These are phyloP conservation scores for Tamandua tetradactyla DNA, from an alignment of 2,797 vertebrate species.

Conservation along the genomic window DNA sequence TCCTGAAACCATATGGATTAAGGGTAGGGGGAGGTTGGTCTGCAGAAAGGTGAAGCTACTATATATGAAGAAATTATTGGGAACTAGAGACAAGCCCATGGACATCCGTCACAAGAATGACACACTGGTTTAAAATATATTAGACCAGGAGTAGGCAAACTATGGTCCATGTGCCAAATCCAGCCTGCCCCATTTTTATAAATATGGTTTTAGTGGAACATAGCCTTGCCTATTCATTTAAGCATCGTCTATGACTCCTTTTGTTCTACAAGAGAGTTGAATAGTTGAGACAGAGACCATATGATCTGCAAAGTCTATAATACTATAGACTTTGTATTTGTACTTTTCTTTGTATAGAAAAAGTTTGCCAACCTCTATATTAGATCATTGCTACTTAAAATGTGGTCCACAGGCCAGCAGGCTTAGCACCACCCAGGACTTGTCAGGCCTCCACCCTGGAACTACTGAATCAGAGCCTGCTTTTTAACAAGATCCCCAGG, in stretches of 20 bases:
- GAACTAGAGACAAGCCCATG: background rate
- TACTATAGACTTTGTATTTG: no score
- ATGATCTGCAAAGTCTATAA: background rate
- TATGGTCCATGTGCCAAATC: background rate
- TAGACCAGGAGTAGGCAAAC: background rate
- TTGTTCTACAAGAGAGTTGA: background rate
- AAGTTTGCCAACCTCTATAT: background rate
- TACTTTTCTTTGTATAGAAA: no score
- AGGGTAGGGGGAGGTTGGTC: background rate
- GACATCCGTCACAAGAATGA: background rate
- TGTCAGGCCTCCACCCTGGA: background rate
- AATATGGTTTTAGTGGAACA: background rate
- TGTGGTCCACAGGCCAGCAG: background rate
- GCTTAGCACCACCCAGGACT: background rate
- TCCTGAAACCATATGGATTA: background rate
- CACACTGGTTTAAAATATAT: conserved; percentile 19
- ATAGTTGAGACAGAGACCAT: background rate
- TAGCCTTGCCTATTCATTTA: background rate
- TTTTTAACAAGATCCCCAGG: conserved; percentile 20
- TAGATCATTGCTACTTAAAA: background rate
- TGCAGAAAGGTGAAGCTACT: background rate
- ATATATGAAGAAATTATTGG: background rate
- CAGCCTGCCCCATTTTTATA: background rate
- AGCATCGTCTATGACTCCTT: background rate
- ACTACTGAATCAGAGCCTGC: background rate